These are phyloP conservation scores for Mellivora capensis DNA, from an alignment of 2,113 vertebrate species.

Conservation along the genomic window DNA sequence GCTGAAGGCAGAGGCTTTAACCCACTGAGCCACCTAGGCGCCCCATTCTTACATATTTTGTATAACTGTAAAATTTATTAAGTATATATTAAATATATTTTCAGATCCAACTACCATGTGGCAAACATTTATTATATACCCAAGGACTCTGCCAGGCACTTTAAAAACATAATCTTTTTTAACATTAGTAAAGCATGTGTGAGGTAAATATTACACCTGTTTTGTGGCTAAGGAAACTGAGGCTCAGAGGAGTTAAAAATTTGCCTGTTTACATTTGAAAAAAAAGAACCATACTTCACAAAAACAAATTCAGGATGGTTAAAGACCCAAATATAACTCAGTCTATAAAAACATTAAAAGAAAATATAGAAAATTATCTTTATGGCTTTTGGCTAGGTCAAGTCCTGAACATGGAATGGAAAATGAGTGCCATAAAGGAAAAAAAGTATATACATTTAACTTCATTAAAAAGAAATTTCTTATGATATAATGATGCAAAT, in stretches of 20 bases:
- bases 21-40: too few relatives aligned
- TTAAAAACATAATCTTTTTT: background rate
- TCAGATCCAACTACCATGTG: background rate
- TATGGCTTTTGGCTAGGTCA: background rate
- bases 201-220: background rate
- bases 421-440: background rate
- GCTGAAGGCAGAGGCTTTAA: too few relatives aligned
- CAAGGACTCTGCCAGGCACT: background rate
- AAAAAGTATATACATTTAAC: background rate
- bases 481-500: background rate
- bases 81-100: background rate
- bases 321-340: background rate
- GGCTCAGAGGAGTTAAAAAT: background rate
- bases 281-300: background rate
- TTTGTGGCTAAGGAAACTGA: background rate
- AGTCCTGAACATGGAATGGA: background rate
- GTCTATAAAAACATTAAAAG: background rate
- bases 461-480: background rate
- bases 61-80: background rate
- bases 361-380: background rate
- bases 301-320: conserved; percentile 7
- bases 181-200: background rate
- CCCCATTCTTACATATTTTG: background rate
- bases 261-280: background rate
- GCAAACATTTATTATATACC: background rate